Evolutionary conservation across 1,140 invertebrate genomes (phyloP), one percentile per base, ranked within the genome.

Genomic region (Neodiprion lecontei): DNA sequence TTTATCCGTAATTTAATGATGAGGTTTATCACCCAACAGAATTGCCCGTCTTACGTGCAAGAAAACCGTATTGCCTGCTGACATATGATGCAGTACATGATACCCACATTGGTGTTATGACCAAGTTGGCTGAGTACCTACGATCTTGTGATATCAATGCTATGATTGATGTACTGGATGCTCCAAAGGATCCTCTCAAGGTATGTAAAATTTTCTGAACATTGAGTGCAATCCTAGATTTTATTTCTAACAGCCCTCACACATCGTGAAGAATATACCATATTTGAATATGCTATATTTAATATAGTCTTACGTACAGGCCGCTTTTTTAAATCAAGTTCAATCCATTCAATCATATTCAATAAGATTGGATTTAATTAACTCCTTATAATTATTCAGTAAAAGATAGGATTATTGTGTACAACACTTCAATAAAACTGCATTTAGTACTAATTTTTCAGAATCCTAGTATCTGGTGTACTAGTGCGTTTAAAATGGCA

Each of bases 401-500:
- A 17, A 61, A 12, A 28, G 23, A 12, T 21, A 66, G 73, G 21
- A 17, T 70, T 28, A 7, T 23, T 14, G 17, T 71, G 49, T 72
- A 23, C 69, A 78, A 69, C 23, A 70, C 69, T 53, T 72, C 75
- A 67, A 47, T n/a, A 28, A 28, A 14, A 70, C 23, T 17, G 17
- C 50, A 48, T 48, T 73, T 69, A 21, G 21, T 11, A 75, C n/a
- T 74, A 40, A 1, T 77, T 76, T 79, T 79, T 67, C 23, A 89
- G 87, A 85, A 88, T 79, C 83, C 85, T 1, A 76, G 79, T 11
- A 40, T 81, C 10, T 88, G 88, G 86, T 88, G 85, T 72, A 84
- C 84, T 23, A 78, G 79, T 12, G 85, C 86, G 74, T 86, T 88
- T 74, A 70, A 80, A 7, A 77, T 49, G 0, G 84, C 85, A 3